Percentiles rank a stretch among this genome's conserved stretches.
Conservation (phyloP, 2,113 vertebrate species). For the Symphodus melops region DNA sequence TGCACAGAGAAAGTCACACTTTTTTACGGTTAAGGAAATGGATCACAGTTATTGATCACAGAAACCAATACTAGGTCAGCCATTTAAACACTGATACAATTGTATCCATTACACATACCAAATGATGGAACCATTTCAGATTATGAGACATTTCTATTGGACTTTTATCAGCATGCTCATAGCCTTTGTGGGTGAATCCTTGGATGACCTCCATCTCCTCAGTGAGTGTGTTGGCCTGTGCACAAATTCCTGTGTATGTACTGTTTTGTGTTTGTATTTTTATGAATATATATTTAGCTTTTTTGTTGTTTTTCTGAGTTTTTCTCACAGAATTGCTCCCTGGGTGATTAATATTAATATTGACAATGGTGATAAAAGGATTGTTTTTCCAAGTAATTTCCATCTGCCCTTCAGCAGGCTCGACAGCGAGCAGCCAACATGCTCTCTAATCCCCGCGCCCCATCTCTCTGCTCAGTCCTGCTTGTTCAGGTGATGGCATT, state of each 20-base stretch:
- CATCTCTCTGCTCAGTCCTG: conserved; percentile 53
- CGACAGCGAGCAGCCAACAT: conserved; percentile 61
- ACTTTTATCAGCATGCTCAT: neutral
- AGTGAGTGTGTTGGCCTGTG: conserved; percentile 10
- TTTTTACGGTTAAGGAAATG: too few species aligned
- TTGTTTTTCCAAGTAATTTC: conserved; percentile 69
- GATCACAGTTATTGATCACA: too few species aligned
- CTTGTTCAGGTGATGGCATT: conserved; percentile 69
- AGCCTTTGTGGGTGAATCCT: conserved; percentile 19
- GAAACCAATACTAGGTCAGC: too few species aligned
- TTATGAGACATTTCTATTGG: neutral
- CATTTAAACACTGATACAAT: neutral
- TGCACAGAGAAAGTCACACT: too few species aligned
- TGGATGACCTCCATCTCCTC: conserved; percentile 35
- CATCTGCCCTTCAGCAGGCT: conserved; percentile 76
- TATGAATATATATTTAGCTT: conserved; percentile 26
- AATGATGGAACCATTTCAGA: too few species aligned
- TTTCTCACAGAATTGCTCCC: conserved; percentile 50
- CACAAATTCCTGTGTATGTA: neutral
- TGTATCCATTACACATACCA: neutral
- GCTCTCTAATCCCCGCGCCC: conserved; percentile 58
- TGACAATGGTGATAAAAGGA: conserved; percentile 73
- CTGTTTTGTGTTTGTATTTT: conserved; percentile 27
- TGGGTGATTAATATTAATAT: conserved; percentile 73
- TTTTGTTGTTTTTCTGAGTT: conserved; percentile 14